phyloP scores from a whole-genome alignment of 2,888 invertebrate genomes.

The Nysson spinosus region DNA sequence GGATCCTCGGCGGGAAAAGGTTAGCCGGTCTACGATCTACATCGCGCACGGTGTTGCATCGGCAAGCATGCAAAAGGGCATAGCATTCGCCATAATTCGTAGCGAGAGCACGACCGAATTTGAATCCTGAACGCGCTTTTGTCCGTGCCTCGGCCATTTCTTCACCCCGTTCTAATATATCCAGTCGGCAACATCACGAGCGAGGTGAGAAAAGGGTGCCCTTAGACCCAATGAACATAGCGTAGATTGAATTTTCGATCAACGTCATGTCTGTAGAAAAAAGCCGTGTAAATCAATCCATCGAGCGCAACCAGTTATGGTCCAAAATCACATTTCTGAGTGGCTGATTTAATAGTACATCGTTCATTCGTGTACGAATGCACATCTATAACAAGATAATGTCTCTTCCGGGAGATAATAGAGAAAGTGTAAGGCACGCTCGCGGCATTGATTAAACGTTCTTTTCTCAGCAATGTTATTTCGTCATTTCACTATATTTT shows the following conservation, averaged over 20 bases:
- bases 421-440: too few relatives aligned
- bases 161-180: conserved; percentile 5
- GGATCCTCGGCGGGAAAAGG: conserved; percentile 52
- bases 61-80: conserved; percentile 58
- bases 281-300: conserved; percentile 11
- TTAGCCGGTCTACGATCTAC: conserved; percentile 44
- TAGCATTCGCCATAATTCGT: conserved; percentile 57
- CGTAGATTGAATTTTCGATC: conserved; percentile 54
- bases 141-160: conserved; percentile 40
- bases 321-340: conserved; percentile 8
- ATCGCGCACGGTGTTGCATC: conserved; percentile 21
- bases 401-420: too few relatives aligned
- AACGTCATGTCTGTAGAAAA: conserved; percentile 10
- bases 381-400: too few relatives aligned
- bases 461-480: too few relatives aligned
- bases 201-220: conserved; percentile 56
- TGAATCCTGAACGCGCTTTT: conserved; percentile 60
- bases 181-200: conserved; percentile 17
- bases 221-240: conserved; percentile 33
- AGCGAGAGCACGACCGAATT: conserved; percentile 56
- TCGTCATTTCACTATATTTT: too few relatives aligned
- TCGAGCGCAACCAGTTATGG: conserved; percentile 9
- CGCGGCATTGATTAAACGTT: too few relatives aligned
- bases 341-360: conserved; percentile 5
- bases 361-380: too few relatives aligned